Conservation (phyloP, 2,797 vertebrate species). For the Lophotriccus pileatus region DNA sequence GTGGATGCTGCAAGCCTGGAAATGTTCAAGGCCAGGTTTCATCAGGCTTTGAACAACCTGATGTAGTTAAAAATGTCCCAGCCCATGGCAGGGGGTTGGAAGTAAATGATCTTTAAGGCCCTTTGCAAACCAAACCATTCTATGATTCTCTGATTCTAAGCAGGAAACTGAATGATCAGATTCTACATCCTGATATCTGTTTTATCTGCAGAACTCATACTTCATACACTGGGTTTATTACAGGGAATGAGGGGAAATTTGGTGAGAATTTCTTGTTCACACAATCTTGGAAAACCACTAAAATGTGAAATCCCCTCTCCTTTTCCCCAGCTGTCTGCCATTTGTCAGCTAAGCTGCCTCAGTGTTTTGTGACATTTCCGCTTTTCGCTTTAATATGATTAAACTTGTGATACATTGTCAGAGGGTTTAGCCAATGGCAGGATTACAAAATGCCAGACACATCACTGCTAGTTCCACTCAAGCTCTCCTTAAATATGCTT, state of each 20-base stretch:
- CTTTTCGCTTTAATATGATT: conserved; percentile 16
- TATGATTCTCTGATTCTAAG: neutral
- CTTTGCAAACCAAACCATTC: neutral
- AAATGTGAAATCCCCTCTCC: neutral
- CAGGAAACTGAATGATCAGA: neutral
- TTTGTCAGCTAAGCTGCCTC: neutral
- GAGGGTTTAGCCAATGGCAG: conserved; percentile 16
- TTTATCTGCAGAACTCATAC: neutral
- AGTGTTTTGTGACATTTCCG: conserved; percentile 4
- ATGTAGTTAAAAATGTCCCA: too few species aligned
- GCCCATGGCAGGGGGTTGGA: accelerated
- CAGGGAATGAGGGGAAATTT: neutral
- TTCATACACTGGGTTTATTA: neutral
- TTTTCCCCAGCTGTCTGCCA: neutral
- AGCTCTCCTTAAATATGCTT: neutral
- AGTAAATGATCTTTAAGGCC: neutral
- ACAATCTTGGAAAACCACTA: neutral
- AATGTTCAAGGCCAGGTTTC: neutral
- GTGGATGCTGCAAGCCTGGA: neutral
- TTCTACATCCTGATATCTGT: neutral
- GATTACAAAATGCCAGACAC: conserved; percentile 23
- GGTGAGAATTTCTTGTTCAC: neutral
- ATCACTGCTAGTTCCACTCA: neutral
- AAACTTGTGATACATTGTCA: conserved; percentile 29
- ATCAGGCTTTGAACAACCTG: neutral